These are phyloP conservation scores for Xylocampa areola DNA, from an alignment of 2,888 invertebrate genomes.

Conservation along the genomic window DNA sequence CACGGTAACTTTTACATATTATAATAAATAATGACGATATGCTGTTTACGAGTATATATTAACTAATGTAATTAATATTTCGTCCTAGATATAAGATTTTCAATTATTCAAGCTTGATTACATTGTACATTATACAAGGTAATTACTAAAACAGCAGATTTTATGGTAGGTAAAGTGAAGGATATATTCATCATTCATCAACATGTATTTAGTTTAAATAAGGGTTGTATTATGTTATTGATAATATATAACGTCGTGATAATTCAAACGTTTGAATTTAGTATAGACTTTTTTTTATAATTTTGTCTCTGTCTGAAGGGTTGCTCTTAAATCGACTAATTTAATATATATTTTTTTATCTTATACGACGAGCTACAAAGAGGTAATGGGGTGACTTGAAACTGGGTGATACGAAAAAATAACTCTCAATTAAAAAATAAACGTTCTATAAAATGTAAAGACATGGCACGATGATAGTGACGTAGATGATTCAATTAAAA, in stretches of 20 bases:
- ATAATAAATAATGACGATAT: slow-evolving; percentile 67
- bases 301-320: slow-evolving; percentile 25
- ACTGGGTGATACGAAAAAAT: slow-evolving; percentile 29
- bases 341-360: slow-evolving; percentile 36
- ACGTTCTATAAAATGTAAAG: slow-evolving; percentile 39
- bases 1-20: slow-evolving; percentile 18
- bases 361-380: slow-evolving; percentile 51
- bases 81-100: slow-evolving; percentile 56
- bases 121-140: slow-evolving; percentile 45
- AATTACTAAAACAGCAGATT: slow-evolving; percentile 41
- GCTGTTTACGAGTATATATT: slow-evolving; percentile 61
- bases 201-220: too few species aligned
- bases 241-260: slow-evolving; percentile 2
- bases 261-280: not conserved
- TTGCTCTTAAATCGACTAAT: slow-evolving; percentile 31
- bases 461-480: slow-evolving; percentile 59
- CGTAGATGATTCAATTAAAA: slow-evolving; percentile 20
- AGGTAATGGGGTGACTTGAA: slow-evolving; percentile 44
- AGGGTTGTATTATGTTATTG: too few species aligned
- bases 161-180: not conserved
- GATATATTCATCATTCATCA: too few species aligned
- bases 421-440: slow-evolving; percentile 39
- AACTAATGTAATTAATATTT: slow-evolving; percentile 53
- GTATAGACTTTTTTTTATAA: slow-evolving; percentile 1
- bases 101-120: slow-evolving; percentile 64